A percentile compares a stretch with the other conserved stretches of the same genome.
Conservation (phyloP, 35 echinoderm and acorn worm genomes). For the Lytechinus pictus region DNA sequence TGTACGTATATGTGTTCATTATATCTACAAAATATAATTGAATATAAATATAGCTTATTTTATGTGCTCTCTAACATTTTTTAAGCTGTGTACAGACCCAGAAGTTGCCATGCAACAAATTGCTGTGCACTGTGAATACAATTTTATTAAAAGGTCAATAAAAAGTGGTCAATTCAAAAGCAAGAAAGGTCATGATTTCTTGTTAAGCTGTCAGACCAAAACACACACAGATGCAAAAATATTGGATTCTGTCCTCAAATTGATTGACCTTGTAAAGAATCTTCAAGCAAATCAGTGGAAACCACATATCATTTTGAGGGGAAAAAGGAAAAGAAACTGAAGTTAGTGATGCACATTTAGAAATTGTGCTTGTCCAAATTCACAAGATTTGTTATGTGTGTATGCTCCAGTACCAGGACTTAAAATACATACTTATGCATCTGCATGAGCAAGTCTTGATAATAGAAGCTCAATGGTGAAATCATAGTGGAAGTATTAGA, state of each 20-base stretch:
- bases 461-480: neutral
- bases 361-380: too few species aligned
- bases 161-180: neutral
- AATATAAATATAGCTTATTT: neutral
- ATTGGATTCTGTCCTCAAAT: neutral
- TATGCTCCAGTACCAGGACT: too few species aligned
- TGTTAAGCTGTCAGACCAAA: neutral
- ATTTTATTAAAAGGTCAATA: neutral
- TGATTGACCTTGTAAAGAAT: neutral
- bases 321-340: too few species aligned
- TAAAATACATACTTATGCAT: neutral
- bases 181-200: neutral
- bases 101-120: neutral
- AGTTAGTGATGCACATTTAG: too few species aligned
- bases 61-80: neutral
- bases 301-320: neutral
- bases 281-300: neutral
- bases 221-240: neutral
- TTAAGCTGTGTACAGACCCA: neutral
- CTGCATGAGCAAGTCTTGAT: neutral
- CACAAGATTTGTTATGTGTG: too few species aligned
- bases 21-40: too few species aligned
- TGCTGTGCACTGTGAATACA: neutral
- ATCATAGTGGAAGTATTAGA: neutral
- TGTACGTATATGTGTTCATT: neutral